Evolutionary conservation across 2,888 invertebrate genomes (phyloP).

Genomic region (Lasioglossum vierecki): DNA sequence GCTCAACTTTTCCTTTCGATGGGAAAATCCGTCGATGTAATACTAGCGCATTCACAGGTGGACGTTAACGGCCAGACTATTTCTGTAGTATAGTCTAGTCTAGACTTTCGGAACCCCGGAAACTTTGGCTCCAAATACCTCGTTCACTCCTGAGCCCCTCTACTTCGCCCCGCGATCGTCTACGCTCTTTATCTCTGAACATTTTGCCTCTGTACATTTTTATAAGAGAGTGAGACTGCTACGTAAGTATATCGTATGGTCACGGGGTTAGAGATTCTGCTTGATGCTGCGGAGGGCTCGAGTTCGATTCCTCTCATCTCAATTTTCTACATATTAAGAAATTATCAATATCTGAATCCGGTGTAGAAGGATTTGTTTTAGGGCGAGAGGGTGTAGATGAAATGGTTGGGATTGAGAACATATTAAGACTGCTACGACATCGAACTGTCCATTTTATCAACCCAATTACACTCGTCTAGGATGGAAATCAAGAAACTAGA

Average conservation of each 20-base stretch:
- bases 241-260: too few species aligned
- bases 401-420: neutral
- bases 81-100: neutral
- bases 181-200: neutral
- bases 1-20: slow-evolving; percentile 11
- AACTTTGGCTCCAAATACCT: neutral
- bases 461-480: neutral
- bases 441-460: neutral
- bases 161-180: neutral
- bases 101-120: neutral
- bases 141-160: neutral
- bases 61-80: neutral
- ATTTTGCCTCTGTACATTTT: too few species aligned
- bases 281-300: too few species aligned
- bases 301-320: too few species aligned
- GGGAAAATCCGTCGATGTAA: neutral
- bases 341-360: too few species aligned
- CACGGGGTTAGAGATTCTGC: too few species aligned
- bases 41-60: neutral
- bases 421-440: neutral
- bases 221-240: too few species aligned
- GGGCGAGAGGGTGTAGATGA: neutral
- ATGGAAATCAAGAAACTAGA: neutral
- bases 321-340: too few species aligned
- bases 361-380: neutral